These are phyloP conservation scores for Procapra przewalskii DNA, from an alignment of 2,113 vertebrate species.

Conservation along the genomic window DNA sequence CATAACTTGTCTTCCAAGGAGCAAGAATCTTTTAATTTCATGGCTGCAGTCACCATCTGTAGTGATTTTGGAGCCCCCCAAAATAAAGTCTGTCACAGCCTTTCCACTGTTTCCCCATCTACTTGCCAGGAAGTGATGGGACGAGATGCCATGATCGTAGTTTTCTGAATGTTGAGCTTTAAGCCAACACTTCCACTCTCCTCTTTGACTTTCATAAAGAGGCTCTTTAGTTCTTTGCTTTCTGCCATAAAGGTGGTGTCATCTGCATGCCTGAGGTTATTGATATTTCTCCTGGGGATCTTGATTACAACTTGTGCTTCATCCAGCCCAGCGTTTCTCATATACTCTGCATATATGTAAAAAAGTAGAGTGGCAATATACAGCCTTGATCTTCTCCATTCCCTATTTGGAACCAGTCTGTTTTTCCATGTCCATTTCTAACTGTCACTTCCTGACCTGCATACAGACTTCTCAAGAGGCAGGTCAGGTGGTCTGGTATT, in stretches of 20 bases:
- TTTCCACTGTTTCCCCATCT: neutral
- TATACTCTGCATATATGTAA: neutral
- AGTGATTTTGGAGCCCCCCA: neutral
- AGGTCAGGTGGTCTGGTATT: neutral
- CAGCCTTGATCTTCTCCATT: neutral
- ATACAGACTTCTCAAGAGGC: neutral
- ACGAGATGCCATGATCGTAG: neutral
- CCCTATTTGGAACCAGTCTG: neutral
- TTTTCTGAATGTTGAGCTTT: neutral
- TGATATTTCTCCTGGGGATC: neutral
- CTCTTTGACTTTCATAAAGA: neutral
- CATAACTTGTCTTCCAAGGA: neutral
- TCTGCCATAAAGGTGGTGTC: neutral
- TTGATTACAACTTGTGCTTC: neutral
- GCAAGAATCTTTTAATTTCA: rapidly evolving
- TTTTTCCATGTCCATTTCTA: neutral
- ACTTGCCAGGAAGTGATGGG: neutral
- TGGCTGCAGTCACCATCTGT: neutral
- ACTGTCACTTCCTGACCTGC: neutral
- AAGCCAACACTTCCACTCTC: neutral
- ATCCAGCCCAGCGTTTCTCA: neutral
- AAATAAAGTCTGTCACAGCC: neutral
- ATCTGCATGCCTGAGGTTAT: neutral
- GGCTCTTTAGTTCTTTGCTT: neutral
- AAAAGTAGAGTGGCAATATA: neutral